Evolutionary conservation across 2,888 invertebrate genomes (phyloP).

Genomic region (Drosophila maculinotata): DNA sequence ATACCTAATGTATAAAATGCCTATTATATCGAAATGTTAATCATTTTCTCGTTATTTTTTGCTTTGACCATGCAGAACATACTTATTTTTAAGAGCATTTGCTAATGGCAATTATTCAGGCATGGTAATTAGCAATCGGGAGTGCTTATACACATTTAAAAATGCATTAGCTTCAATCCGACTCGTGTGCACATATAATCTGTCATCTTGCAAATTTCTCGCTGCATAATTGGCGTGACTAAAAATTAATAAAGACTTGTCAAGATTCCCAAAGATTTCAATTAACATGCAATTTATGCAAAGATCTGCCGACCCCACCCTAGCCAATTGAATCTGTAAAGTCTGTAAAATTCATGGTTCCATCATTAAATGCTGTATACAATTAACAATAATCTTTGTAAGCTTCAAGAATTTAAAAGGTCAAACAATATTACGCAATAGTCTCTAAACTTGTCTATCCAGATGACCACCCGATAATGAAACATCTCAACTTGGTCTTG

Average conservation of each 20-base stretch:
- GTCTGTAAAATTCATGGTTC: constrained; percentile 2
- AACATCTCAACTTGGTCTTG: constrained; percentile 60
- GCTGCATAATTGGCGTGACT: constrained; percentile 42
- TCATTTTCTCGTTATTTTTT: not conserved
- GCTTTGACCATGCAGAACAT: not conserved
- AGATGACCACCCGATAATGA: constrained; percentile 56
- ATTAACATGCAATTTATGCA: constrained; percentile 37
- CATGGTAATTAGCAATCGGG: constrained; percentile 3
- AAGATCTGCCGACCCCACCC: not conserved
- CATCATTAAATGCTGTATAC: not conserved
- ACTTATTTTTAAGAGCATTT: not conserved
- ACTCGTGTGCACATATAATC: constrained; percentile 20
- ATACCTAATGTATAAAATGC: not conserved
- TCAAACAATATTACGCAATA: constrained; percentile 59
- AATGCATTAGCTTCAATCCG: constrained; percentile 20
- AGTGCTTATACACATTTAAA: constrained; percentile 8
- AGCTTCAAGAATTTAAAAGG: constrained; percentile 37
- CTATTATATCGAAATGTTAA: not conserved
- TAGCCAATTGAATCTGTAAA: not conserved
- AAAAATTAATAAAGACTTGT: constrained; percentile 31
- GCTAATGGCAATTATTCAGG: constrained; percentile 7
- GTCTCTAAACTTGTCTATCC: constrained; percentile 52
- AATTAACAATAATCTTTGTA: constrained; percentile 1
- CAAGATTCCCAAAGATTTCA: constrained; percentile 23
- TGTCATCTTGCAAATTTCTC: constrained; percentile 25